Conservation (phyloP, 2,113 vertebrate genomes). For the pig (Sus scrofa) region DNA sequence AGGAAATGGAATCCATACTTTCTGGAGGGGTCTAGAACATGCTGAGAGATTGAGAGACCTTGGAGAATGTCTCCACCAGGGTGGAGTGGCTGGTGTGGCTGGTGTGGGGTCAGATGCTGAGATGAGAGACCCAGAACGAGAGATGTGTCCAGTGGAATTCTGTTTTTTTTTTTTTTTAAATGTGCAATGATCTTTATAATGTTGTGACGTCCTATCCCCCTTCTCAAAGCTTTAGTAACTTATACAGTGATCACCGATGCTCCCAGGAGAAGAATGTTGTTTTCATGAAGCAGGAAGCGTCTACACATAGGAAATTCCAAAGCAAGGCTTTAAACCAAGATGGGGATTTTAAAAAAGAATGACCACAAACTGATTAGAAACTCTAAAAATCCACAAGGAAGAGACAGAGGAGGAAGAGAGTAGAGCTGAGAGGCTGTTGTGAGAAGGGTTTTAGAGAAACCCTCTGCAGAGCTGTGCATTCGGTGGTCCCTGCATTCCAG, state of each 20-base stretch:
- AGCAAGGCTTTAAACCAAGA: neutral
- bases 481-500: neutral
- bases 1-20: no score
- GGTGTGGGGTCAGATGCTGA: neutral
- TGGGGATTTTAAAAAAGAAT: slow-evolving; percentile 16
- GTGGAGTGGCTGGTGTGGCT: neutral
- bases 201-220: neutral
- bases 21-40: neutral
- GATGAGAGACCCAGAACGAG: neutral
- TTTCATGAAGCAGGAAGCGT: neutral
- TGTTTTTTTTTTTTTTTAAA: neutral
- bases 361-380: neutral
- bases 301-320: neutral
- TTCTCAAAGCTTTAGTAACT: neutral
- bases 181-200: neutral
- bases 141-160: neutral
- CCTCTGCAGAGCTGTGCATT: neutral
- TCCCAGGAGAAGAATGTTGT: neutral
- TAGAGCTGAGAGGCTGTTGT: neutral
- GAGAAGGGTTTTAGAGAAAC: slow-evolving; percentile 1
- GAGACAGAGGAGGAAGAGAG: neutral
- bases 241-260: neutral
- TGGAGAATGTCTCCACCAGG: neutral
- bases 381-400: slow-evolving; percentile 19
- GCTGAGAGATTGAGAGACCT: neutral